Evolutionary conservation across 1,140 invertebrate species (phyloP).

Genomic region (Oedothorax gibbosus): DNA sequence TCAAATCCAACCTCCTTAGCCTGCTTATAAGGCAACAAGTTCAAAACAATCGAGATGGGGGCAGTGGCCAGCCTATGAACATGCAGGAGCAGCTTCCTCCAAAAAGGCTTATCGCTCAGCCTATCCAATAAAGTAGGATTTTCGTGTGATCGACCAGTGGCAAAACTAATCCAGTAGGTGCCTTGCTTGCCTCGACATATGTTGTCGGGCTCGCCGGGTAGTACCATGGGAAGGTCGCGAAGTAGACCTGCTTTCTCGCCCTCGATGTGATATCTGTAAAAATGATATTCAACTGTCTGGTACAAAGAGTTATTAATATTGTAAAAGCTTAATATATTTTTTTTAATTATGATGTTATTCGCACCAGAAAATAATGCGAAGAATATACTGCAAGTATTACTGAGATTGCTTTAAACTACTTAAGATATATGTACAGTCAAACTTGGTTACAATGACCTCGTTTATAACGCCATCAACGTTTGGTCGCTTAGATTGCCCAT

Average conservation of each 20-base stretch:
- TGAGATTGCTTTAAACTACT: too few relatives aligned
- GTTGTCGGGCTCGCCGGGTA: conserved; percentile 87
- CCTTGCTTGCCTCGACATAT: conserved; percentile 76
- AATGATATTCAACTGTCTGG: background rate
- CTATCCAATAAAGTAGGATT: conserved; percentile 66
- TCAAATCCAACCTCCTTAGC: conserved; percentile 52
- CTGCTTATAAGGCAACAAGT: conserved; percentile 17
- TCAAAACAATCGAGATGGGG: conserved; percentile 15
- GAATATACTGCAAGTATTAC: too few relatives aligned
- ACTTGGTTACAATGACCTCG: too few relatives aligned
- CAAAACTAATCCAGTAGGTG: conserved; percentile 77
- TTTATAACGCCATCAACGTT: too few relatives aligned
- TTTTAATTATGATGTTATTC: too few relatives aligned
- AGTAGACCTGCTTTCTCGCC: conserved; percentile 79
- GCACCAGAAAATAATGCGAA: too few relatives aligned
- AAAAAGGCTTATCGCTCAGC: conserved; percentile 65
- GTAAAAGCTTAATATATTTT: too few relatives aligned
- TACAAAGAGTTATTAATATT: too few relatives aligned
- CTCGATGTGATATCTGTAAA: conserved; percentile 78
- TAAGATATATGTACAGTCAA: too few relatives aligned
- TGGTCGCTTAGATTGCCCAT: too few relatives aligned
- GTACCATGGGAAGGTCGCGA: conserved; percentile 79
- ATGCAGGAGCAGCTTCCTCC: conserved; percentile 66
- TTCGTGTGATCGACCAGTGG: conserved; percentile 67
- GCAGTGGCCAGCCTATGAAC: conserved; percentile 15